Base-by-base conservation (phyloP, 1,140 invertebrate species). In the Dendrolimus punctatus region DNA sequence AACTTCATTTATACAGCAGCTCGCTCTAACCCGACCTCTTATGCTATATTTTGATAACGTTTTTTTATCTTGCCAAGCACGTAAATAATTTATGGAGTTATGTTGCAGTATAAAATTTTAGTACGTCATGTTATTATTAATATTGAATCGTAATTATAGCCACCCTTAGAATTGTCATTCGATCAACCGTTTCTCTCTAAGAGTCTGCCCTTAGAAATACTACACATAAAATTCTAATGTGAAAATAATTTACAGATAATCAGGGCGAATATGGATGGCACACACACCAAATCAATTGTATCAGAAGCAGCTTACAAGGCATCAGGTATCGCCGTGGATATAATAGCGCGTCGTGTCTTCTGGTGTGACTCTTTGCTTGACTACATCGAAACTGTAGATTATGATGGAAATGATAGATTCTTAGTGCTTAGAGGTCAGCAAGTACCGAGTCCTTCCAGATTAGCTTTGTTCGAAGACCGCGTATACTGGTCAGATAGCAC, bases 351-450 rank as follows among this genome's bases (percentile, higher is more conserved):
- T 72, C 88, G 97, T 41, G 91, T 99, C 6, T 99, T 97, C 83
- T 99, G 98, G 95, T 98, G 96, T 68, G 98, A 99, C 80, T 95
- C 95, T 0, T 88, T 98, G 5, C 82, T 99, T 41, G 98, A 99
- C 85, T 99, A 99, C 75, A 99, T 99, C 59, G 98, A 99, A 75
- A 98, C 96, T 0, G 95, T 98, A 2, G 95, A 99, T 76, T 99
- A 99, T 73, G 92, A 98, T 57, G 98, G 98, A 0, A 89, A 91
- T 9, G 90, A 94, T 57, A 88, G 95, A 41, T 91, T 93, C 44
- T 89, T 95, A 70, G 92, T 97, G 2, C 76, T 96, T 0, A 83
- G 95, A 54, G 95, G 96, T 10, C 92, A 95, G 50, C 90, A 94
- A 50, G 95, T 98, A 0, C 97, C 97, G 2, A 94, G 95, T 9